Percentiles rank a stretch among this genome's conserved stretches.
Evolutionary conservation across 2,888 invertebrate genomes (phyloP).

Genomic region (Dasypogon diadema): DNA sequence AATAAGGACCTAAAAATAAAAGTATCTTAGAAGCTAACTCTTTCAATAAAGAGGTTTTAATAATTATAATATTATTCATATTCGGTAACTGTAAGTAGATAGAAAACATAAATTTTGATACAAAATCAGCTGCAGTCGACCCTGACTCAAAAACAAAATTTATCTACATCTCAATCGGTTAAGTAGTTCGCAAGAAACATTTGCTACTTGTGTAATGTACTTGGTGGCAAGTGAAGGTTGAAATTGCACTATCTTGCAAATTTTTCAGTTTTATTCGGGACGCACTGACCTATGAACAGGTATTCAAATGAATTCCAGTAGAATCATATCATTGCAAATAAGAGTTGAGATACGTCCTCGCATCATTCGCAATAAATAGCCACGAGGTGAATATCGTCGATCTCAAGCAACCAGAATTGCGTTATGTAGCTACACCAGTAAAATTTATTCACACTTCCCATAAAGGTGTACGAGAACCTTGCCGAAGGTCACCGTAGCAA

Average conservation of each 20-base stretch:
- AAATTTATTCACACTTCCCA: background rate
- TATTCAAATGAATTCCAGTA: background rate
- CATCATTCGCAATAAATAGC: background rate
- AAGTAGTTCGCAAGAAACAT: background rate
- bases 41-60: no score
- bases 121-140: background rate
- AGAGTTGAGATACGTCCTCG: background rate
- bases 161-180: background rate
- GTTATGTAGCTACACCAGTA: background rate
- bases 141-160: background rate
- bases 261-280: background rate
- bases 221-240: background rate
- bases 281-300: background rate
- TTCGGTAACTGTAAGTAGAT: no score
- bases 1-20: no score
- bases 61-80: no score
- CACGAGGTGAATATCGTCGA: background rate
- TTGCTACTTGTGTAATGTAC: background rate
- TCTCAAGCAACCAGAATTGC: background rate
- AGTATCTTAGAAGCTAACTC: no score
- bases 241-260: no score
- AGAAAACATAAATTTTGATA: no score
- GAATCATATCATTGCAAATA: background rate
- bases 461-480: constrained; percentile 14
- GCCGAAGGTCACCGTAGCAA: constrained; percentile 20